A percentile compares a stretch with the other conserved stretches of the same genome.
Conservation (phyloP, 2,888 invertebrate species). For the Amiota communis region DNA sequence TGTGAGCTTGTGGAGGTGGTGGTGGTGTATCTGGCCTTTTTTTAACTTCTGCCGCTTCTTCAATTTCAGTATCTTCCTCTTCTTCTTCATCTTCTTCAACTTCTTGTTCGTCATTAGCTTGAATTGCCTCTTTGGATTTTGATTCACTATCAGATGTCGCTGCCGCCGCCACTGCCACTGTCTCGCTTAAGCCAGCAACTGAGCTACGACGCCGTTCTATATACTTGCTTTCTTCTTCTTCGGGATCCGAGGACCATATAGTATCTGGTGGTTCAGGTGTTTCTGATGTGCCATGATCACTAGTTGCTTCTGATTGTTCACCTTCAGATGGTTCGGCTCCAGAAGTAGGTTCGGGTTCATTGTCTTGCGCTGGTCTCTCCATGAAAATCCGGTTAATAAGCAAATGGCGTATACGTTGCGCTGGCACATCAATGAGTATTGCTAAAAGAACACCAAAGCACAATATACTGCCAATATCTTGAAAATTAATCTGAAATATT, state of each 20-base stretch:
- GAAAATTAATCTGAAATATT: conserved; percentile 75
- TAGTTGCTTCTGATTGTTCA: conserved; percentile 33
- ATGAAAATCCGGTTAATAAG: conserved; percentile 72
- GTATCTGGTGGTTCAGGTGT: conserved; percentile 69
- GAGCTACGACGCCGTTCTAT: conserved; percentile 47
- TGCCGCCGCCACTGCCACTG: background rate
- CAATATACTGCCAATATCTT: conserved; percentile 76
- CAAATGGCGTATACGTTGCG: conserved; percentile 74
- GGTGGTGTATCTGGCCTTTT: conserved; percentile 44
- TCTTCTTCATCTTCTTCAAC: conserved; percentile 29
- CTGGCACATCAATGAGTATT: conserved; percentile 79
- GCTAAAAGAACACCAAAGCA: conserved; percentile 76
- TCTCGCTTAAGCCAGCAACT: conserved; percentile 4
- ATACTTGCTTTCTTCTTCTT: conserved; percentile 60
- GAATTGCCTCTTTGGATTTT: conserved; percentile 27
- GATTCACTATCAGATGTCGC: conserved; percentile 22
- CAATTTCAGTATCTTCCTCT: conserved; percentile 43
- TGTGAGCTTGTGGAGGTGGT: background rate
- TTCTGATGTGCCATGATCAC: conserved; percentile 44
- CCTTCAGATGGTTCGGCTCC: conserved; percentile 60
- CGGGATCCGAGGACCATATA: conserved; percentile 73
- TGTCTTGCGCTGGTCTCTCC: conserved; percentile 54
- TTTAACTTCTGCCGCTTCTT: conserved; percentile 50
- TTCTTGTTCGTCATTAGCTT: conserved; percentile 34
- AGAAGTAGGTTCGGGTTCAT: conserved; percentile 39